These are phyloP conservation scores for Hoplostethus atlanticus DNA, from an alignment of 2,797 vertebrate genomes.

Conservation along the genomic window DNA sequence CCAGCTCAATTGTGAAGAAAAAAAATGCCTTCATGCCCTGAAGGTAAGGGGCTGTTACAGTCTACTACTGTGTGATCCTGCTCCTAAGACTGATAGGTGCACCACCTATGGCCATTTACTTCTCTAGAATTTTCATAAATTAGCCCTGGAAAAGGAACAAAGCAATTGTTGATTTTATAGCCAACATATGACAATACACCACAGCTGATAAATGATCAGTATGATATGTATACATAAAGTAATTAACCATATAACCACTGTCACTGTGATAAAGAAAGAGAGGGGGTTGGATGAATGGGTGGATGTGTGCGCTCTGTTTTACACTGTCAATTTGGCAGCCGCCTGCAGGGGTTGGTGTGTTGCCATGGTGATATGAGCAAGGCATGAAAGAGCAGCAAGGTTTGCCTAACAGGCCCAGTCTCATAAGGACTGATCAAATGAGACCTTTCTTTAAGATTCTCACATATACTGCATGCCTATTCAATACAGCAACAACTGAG, in stretches of 20 bases:
- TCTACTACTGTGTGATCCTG: slow-evolving; percentile 77
- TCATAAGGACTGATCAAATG: slow-evolving; percentile 83
- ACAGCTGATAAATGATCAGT: slow-evolving; percentile 51
- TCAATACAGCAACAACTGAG: slow-evolving; percentile 40
- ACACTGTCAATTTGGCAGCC: slow-evolving; percentile 88
- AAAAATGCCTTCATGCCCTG: slow-evolving; percentile 78
- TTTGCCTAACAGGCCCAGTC: slow-evolving; percentile 86
- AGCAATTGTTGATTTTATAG: slow-evolving; percentile 42
- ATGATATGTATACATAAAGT: slow-evolving; percentile 55
- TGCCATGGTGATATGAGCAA: slow-evolving; percentile 88
- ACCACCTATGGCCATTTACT: slow-evolving; percentile 69
- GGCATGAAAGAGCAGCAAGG: slow-evolving; percentile 87
- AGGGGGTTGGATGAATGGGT: slow-evolving; percentile 79
- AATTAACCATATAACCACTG: slow-evolving; percentile 71
- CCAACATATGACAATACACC: slow-evolving; percentile 19
- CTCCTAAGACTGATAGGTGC: slow-evolving; percentile 67
- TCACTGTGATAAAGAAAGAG: slow-evolving; percentile 69
- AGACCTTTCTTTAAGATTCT: slow-evolving; percentile 74
- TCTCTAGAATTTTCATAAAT: slow-evolving; percentile 63
- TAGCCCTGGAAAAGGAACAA: slow-evolving; percentile 53
- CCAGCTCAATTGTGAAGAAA: slow-evolving; percentile 77
- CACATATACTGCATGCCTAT: slow-evolving; percentile 52
- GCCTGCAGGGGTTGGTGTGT: slow-evolving; percentile 88
- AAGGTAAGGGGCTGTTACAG: slow-evolving; percentile 82
- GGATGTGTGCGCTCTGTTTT: slow-evolving; percentile 84